phyloP scores from a whole-genome alignment of 1,140 invertebrate genomes.

The Muscidifurax raptorellus region DNA sequence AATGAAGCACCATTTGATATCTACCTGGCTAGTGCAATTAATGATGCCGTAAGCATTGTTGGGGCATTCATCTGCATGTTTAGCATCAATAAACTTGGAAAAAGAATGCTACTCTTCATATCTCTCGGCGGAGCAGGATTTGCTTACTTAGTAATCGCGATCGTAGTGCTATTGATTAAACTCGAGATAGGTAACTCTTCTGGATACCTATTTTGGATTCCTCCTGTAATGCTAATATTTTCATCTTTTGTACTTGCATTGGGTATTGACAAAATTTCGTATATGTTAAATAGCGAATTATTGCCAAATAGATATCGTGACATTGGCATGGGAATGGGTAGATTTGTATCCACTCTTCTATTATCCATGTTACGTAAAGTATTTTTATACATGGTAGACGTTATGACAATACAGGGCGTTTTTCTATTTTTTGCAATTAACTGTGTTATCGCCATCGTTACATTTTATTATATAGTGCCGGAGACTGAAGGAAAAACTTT shows the following conservation, averaged over 20 bases:
- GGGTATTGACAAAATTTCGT: neutral
- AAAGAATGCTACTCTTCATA: neutral
- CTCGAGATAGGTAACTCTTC: neutral
- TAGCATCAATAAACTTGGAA: neutral
- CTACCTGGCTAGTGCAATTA: neutral
- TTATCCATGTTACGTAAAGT: neutral
- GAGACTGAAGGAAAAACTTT: constrained; percentile 16
- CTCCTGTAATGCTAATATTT: neutral
- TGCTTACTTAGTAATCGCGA: neutral
- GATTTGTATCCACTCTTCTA: neutral
- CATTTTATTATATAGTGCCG: neutral
- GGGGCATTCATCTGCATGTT: neutral
- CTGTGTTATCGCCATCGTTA: neutral
- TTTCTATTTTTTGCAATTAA: neutral
- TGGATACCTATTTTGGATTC: neutral
- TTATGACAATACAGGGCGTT: neutral
- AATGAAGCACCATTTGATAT: neutral
- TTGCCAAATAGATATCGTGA: neutral
- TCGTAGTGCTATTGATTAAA: neutral
- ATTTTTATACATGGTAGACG: neutral
- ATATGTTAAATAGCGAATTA: neutral
- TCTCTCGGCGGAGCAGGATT: neutral
- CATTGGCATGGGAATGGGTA: neutral
- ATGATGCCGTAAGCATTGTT: neutral
- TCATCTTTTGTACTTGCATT: neutral